A percentile compares a stretch with the other conserved stretches of the same genome.
Conservation (phyloP, 2,888 invertebrate genomes). For the Nineta flava region DNA sequence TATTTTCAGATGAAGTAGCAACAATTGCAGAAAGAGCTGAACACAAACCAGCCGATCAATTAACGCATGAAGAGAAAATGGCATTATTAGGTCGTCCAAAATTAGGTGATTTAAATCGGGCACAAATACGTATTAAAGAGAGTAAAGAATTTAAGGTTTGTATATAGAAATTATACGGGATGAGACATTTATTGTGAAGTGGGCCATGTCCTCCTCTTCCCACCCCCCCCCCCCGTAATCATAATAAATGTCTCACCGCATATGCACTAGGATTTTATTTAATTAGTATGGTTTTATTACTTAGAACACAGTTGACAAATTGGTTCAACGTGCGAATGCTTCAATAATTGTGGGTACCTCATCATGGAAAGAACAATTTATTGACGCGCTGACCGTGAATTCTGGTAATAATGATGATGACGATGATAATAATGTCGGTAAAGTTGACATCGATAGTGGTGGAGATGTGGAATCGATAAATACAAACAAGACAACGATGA, state of each 20-base stretch:
- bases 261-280: background rate
- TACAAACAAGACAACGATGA: too few relatives aligned
- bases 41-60: constrained; percentile 45
- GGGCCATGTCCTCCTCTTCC: too few relatives aligned
- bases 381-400: constrained; percentile 89
- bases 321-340: constrained; percentile 92
- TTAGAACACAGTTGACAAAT: constrained; percentile 96
- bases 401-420: constrained; percentile 64
- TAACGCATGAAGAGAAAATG: constrained; percentile 68
- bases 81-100: constrained; percentile 83
- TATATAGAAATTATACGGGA: too few relatives aligned
- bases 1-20: constrained; percentile 36
- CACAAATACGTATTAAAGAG: constrained; percentile 86
- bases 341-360: constrained; percentile 88
- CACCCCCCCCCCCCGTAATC: too few relatives aligned
- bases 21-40: constrained; percentile 46
- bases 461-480: too few relatives aligned
- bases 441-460: constrained; percentile 27
- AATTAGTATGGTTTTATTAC: constrained; percentile 21
- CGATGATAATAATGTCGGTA: constrained; percentile 36
- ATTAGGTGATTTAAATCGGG: constrained; percentile 72
- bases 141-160: constrained; percentile 95
- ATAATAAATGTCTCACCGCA: background rate
- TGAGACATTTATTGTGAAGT: too few relatives aligned
- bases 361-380: constrained; percentile 98